phyloP scores from a whole-genome alignment of 2,888 invertebrate species.

The Dichetophora obliterata region DNA sequence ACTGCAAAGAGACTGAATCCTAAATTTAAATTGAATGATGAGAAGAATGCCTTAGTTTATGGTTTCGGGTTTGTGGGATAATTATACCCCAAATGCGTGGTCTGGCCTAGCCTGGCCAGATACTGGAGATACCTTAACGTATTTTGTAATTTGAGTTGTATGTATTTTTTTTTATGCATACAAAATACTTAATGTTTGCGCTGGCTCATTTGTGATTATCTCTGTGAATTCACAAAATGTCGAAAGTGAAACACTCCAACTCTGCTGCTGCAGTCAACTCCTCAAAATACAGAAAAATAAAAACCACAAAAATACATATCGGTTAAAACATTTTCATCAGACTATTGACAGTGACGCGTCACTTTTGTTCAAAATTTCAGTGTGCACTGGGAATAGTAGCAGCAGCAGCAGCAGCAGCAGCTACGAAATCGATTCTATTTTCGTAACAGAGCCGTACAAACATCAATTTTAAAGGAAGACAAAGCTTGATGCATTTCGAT shows the following conservation, averaged over 20 bases:
- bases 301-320: background rate
- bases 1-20: constrained; percentile 43
- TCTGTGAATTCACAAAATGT: constrained; percentile 11
- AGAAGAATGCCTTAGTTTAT: constrained; percentile 23
- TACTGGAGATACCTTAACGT: constrained; percentile 51
- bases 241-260: constrained; percentile 15
- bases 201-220: constrained; percentile 5
- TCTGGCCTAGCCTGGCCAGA: background rate
- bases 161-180: background rate
- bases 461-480: constrained; percentile 63
- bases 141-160: constrained; percentile 68
- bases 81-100: constrained; percentile 27
- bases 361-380: constrained; percentile 55
- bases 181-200: background rate
- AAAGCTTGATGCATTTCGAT: constrained; percentile 38
- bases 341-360: constrained; percentile 67
- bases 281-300: constrained; percentile 2
- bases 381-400: constrained; percentile 2
- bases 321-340: constrained; percentile 25
- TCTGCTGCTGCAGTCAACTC: background rate
- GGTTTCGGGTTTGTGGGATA: constrained; percentile 31
- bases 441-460: constrained; percentile 67
- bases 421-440: constrained; percentile 56
- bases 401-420: background rate
- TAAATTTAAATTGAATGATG: constrained; percentile 26